Evolutionary conservation across 2,888 invertebrate genomes (phyloP).

Genomic region (Synergus itoensis): DNA sequence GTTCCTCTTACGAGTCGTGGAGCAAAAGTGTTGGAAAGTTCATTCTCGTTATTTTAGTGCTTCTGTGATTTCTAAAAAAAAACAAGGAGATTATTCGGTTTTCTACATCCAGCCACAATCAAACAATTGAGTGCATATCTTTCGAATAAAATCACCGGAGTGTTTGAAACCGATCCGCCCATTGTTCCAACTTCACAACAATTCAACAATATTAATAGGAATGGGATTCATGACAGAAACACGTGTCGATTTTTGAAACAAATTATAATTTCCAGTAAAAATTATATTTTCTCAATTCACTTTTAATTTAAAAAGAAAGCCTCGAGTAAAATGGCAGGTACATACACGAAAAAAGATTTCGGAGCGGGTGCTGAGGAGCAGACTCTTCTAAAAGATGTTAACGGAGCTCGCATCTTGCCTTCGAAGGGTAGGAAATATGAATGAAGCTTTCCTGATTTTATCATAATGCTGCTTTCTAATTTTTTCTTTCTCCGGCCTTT

Average conservation of each 20-base stretch:
- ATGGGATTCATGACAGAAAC: constrained; percentile 3
- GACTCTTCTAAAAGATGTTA: constrained; percentile 72
- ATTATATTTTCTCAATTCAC: not conserved
- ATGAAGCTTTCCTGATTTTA: not conserved
- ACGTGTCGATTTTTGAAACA: not conserved
- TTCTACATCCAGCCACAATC: not conserved
- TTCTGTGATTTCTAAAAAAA: not conserved
- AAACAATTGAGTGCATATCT: not conserved
- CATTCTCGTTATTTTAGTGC: not conserved
- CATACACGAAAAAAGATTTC: constrained; percentile 75
- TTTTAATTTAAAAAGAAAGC: not conserved
- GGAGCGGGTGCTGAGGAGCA: constrained; percentile 74
- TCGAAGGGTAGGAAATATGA: constrained; percentile 48
- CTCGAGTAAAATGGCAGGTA: constrained; percentile 72
- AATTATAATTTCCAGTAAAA: not conserved
- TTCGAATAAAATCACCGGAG: not conserved
- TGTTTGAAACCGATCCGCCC: constrained; percentile 27
- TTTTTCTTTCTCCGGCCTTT: not conserved
- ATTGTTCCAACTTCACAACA: constrained; percentile 15
- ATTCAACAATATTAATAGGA: not conserved
- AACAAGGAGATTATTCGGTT: not conserved
- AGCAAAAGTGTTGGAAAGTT: not conserved
- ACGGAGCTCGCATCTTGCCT: constrained; percentile 57
- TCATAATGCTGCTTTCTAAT: not conserved
- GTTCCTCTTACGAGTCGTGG: not conserved